Conservation (phyloP, 2,113 vertebrate genomes). For the Sprattus sprattus region DNA sequence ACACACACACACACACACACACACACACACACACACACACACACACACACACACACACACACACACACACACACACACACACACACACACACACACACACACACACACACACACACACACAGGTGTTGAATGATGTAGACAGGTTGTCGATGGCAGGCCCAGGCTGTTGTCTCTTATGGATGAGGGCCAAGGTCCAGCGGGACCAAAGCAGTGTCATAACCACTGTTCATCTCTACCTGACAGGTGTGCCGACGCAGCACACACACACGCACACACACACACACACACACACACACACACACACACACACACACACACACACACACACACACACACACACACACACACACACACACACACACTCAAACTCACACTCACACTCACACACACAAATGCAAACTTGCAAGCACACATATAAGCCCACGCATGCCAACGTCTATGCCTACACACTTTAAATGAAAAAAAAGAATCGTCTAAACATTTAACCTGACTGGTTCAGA, state of each 20-base stretch:
- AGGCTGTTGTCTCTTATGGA: constrained; percentile 38
- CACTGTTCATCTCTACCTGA: constrained; percentile 59
- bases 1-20: constrained; percentile 3
- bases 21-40: background rate
- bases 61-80: background rate
- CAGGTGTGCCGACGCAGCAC: constrained; percentile 48
- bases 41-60: background rate
- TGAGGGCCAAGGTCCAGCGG: constrained; percentile 40
- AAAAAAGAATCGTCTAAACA: too few species aligned
- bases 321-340: background rate
- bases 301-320: constrained; percentile 9
- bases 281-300: background rate
- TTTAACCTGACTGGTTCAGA: too few species aligned
- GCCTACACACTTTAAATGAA: too few species aligned
- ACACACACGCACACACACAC: background rate
- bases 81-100: constrained; percentile 21
- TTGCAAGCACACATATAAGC: background rate
- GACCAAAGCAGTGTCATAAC: constrained; percentile 60
- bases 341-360: background rate
- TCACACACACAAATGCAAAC: background rate
- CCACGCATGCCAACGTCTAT: background rate
- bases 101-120: constrained; percentile 34
- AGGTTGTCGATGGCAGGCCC: constrained; percentile 49
- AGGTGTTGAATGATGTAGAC: constrained; percentile 34
- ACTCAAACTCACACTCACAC: background rate